A percentile compares a stretch with the other conserved stretches of the same genome.
These are phyloP conservation scores for Priocnemis perturbator DNA, from an alignment of 2,888 invertebrate genomes.

Conservation along the genomic window DNA sequence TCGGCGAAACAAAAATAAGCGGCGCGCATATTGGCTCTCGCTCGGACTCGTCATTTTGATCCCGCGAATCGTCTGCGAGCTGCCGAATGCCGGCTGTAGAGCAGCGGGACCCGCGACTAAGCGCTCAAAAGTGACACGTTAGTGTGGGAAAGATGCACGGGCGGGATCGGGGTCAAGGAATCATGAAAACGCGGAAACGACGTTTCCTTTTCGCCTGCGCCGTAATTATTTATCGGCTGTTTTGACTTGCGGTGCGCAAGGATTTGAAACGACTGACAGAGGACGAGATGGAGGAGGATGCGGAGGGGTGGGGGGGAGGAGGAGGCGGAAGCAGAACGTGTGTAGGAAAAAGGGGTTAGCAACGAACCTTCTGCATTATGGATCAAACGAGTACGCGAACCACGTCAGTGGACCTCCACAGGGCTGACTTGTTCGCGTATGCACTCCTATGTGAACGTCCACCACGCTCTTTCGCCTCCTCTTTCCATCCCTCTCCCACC, in stretches of 20 bases:
- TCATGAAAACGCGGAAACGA: slow-evolving; percentile 23
- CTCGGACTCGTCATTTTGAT: too few species aligned
- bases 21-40: too few species aligned
- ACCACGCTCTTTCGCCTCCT: neutral
- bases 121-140: neutral
- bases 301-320: neutral
- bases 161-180: neutral
- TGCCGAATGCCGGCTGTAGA: too few species aligned
- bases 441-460: slow-evolving; percentile 3
- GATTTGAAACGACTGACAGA: slow-evolving; percentile 17
- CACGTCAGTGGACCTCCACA: slow-evolving; percentile 13
- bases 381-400: slow-evolving; percentile 41
- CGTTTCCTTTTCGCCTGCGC: slow-evolving; percentile 36
- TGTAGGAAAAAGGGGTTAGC: slow-evolving; percentile 12
- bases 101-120: neutral
- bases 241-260: slow-evolving; percentile 36
- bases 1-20: too few species aligned
- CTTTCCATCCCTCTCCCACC: neutral
- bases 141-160: neutral
- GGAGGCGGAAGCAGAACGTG: too few species aligned
- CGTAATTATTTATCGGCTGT: slow-evolving; percentile 50
- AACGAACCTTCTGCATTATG: slow-evolving; percentile 42
- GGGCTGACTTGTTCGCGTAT: slow-evolving; percentile 11
- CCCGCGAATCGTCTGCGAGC: too few species aligned
- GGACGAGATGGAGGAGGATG: slow-evolving; percentile 10